Evolutionary conservation across 2,888 invertebrate species (phyloP).

Genomic region (Molanna angustata): DNA sequence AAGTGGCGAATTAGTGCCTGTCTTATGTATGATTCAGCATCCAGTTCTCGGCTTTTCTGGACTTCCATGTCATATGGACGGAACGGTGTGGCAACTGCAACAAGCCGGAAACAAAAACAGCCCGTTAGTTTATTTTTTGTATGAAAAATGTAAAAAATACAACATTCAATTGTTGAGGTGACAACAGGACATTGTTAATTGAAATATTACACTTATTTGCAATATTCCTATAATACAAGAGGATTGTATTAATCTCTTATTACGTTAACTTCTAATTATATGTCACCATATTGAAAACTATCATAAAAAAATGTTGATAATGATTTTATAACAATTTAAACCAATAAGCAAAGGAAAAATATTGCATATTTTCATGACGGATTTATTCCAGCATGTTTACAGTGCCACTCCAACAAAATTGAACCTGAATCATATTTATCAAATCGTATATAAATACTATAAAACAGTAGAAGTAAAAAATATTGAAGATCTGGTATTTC

Average conservation of each 20-base stretch:
- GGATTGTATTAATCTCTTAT: too few species aligned
- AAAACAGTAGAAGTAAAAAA: not conserved
- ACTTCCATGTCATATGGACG: constrained; percentile 7
- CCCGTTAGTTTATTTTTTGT: constrained; percentile 22
- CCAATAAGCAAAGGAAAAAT: too few species aligned
- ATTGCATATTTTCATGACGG: too few species aligned
- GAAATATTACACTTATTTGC: too few species aligned
- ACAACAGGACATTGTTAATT: too few species aligned
- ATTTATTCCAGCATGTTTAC: constrained; percentile 17
- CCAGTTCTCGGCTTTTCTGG: constrained; percentile 13
- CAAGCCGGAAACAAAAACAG: constrained; percentile 48
- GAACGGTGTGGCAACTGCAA: constrained; percentile 42
- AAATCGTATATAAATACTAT: not conserved
- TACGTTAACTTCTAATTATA: too few species aligned
- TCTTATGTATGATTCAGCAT: constrained; percentile 17
- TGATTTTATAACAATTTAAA: too few species aligned
- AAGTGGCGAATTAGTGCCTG: constrained; percentile 17
- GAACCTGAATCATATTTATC: not conserved
- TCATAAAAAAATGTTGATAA: too few species aligned
- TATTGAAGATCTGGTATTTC: too few species aligned
- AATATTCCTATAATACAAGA: too few species aligned
- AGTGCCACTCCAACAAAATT: constrained; percentile 14
- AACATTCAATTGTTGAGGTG: not conserved
- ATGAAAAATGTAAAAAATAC: not conserved
- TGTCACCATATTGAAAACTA: too few species aligned